Evolutionary conservation across 2,113 vertebrate species (phyloP).

Genomic region (Zosterops borbonicus): DNA sequence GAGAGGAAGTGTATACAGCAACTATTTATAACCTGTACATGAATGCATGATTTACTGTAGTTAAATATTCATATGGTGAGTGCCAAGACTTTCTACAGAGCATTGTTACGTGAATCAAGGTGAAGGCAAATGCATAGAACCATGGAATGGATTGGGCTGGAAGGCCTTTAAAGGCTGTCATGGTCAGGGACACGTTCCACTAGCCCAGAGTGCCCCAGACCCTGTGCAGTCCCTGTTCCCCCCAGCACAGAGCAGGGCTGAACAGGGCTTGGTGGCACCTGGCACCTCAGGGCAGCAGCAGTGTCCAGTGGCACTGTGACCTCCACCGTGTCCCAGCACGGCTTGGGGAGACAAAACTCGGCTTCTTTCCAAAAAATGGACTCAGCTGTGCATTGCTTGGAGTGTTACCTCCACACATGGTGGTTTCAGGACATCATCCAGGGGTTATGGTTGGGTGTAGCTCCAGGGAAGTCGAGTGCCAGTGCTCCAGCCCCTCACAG

Average conservation of each 20-base stretch:
- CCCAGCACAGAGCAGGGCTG: background rate
- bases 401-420: rapidly evolving
- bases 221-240: background rate
- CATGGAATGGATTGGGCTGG: background rate
- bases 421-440: rapidly evolving
- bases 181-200: background rate
- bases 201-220: background rate
- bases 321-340: rapidly evolving
- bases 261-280: background rate
- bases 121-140: background rate
- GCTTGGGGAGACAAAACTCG: background rate
- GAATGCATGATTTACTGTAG: conserved; percentile 27
- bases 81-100: conserved; percentile 2
- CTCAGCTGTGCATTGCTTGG: background rate
- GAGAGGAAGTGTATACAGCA: background rate
- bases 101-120: background rate
- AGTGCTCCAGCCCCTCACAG: rapidly evolving
- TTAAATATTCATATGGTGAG: background rate
- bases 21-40: background rate
- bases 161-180: background rate
- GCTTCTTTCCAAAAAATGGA: background rate
- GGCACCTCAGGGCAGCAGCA: background rate
- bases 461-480: background rate
- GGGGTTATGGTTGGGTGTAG: background rate
- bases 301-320: background rate